Conservation (phyloP, 1,140 invertebrate species). For the Ceratina australensis region DNA sequence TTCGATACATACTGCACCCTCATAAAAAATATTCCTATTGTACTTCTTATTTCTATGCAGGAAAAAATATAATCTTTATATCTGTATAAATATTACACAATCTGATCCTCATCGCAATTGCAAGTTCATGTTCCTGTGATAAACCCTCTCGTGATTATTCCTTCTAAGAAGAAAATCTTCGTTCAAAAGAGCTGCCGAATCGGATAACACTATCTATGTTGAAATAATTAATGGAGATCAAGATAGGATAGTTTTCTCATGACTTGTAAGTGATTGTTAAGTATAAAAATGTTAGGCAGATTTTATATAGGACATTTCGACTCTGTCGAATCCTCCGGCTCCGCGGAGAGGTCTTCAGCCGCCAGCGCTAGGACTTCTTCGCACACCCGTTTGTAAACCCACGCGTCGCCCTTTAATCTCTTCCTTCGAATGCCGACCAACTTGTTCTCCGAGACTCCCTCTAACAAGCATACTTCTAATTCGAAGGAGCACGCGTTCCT, state of each 20-base stretch:
- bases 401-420: conserved; percentile 89
- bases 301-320: conserved; percentile 73
- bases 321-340: conserved; percentile 60
- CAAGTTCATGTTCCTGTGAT: background rate
- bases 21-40: conserved; percentile 13
- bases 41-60: conserved; percentile 3
- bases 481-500: conserved; percentile 85
- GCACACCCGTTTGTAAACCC: conserved; percentile 92
- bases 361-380: conserved; percentile 88
- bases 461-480: conserved; percentile 87
- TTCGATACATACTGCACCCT: conserved; percentile 20
- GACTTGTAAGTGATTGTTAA: background rate
- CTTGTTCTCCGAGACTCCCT: conserved; percentile 67
- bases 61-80: conserved; percentile 25
- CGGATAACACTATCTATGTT: background rate
- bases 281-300: background rate
- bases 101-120: conserved; percentile 8
- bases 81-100: conserved; percentile 51
- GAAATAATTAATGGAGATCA: conserved; percentile 20
- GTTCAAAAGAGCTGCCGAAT: background rate
- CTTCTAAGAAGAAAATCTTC: background rate
- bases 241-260: background rate
- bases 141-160: background rate
- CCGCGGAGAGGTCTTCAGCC: conserved; percentile 69
- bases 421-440: conserved; percentile 88